These are phyloP conservation scores for Pelochelys cantorii DNA, from an alignment of 2,797 vertebrate species.

Conservation along the genomic window DNA sequence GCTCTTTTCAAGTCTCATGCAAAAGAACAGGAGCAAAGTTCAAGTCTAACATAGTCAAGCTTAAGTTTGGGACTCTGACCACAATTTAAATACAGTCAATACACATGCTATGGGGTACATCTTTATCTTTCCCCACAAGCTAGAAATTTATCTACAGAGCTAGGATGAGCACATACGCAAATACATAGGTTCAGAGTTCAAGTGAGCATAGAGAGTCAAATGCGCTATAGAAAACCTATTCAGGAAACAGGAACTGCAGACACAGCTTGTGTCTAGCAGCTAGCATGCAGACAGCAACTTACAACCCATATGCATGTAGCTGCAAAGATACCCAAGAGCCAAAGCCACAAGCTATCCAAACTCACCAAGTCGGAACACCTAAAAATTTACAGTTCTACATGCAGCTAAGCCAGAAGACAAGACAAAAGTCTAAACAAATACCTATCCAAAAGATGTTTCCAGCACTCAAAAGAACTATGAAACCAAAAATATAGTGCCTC, in stretches of 20 bases:
- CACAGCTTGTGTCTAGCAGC: background rate
- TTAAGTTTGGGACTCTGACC: background rate
- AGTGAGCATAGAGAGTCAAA: background rate
- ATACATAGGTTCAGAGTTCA: background rate
- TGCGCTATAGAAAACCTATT: background rate
- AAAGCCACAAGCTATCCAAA: too few species aligned
- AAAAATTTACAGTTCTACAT: too few species aligned
- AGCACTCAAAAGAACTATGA: too few species aligned
- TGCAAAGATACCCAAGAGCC: too few species aligned
- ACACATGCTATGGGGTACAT: background rate
- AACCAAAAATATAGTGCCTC: too few species aligned
- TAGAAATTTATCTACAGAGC: slow-evolving; percentile 40
- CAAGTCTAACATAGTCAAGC: slow-evolving; percentile 6
- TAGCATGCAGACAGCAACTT: background rate
- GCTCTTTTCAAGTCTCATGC: background rate
- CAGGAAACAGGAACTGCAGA: background rate
- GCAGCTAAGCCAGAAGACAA: too few species aligned
- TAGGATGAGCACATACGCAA: background rate
- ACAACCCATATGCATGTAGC: background rate
- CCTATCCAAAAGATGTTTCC: too few species aligned
- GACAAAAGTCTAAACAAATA: too few species aligned
- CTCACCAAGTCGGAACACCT: too few species aligned
- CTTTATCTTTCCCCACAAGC: background rate
- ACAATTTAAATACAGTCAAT: too few species aligned
- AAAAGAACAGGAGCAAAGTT: background rate